A percentile compares a stretch with the other conserved stretches of the same genome.
Evolutionary conservation across 2,113 vertebrate genomes (phyloP).

Genomic region (Brachyhypopomus occidentalis): DNA sequence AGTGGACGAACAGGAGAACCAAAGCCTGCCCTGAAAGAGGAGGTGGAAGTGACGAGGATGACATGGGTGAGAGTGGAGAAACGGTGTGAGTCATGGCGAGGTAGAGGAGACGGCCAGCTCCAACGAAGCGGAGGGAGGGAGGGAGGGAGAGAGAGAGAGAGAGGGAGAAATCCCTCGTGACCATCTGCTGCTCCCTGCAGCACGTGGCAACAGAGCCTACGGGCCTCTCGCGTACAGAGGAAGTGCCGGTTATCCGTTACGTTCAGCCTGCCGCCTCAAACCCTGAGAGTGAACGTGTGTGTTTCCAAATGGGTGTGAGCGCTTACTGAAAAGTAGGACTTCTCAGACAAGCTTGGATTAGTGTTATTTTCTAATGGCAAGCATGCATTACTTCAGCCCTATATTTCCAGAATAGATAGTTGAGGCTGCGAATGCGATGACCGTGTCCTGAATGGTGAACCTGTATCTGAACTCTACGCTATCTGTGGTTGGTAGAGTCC

Average conservation of each 20-base stretch:
- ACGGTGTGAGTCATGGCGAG: not conserved
- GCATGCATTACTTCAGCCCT: not conserved
- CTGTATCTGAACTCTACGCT: not conserved
- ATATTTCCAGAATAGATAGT: no score
- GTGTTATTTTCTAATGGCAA: no score
- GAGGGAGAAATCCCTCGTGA: slow-evolving; percentile 47
- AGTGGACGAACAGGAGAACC: not conserved
- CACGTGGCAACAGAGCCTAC: not conserved
- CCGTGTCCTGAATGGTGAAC: not conserved
- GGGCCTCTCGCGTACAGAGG: slow-evolving; percentile 44
- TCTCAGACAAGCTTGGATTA: slow-evolving; percentile 18
- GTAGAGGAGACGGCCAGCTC: not conserved
- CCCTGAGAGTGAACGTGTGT: slow-evolving; percentile 27
- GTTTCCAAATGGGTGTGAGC: not conserved
- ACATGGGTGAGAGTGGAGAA: not conserved
- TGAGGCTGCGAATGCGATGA: no score
- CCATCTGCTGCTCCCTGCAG: slow-evolving; percentile 51
- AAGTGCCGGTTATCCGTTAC: slow-evolving; percentile 54
- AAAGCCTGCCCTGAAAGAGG: not conserved
- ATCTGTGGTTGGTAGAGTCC: not conserved
- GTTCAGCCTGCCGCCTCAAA: slow-evolving; percentile 6
- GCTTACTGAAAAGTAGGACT: not conserved
- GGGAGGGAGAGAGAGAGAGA: slow-evolving; percentile 26
- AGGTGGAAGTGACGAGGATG: not conserved
- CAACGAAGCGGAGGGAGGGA: slow-evolving; percentile 30